phyloP scores from a whole-genome alignment of 2,888 invertebrate genomes.

The Petrophora chlorosata region DNA sequence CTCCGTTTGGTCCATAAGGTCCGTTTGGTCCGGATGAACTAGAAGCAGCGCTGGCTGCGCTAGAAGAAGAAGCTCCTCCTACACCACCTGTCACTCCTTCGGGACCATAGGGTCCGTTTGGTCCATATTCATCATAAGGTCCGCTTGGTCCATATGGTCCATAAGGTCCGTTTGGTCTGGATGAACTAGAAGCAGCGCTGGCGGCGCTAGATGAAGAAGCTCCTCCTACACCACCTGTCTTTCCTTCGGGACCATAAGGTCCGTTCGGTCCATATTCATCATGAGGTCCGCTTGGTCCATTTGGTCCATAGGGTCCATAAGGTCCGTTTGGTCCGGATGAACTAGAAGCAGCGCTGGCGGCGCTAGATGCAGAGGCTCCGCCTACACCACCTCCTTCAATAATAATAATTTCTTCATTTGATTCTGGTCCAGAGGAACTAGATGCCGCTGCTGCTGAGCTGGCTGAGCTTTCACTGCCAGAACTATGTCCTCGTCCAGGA shows the following conservation, averaged over 20 bases:
- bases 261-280: background rate
- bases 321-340: background rate
- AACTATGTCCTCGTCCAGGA: background rate
- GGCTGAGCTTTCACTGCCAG: background rate
- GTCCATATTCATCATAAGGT: no score
- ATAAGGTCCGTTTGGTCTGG: no score
- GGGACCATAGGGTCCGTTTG: no score
- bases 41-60: background rate
- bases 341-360: background rate
- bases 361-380: background rate
- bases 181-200: background rate
- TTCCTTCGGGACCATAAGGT: background rate
- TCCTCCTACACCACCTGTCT: background rate
- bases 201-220: no score
- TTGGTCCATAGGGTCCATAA: conserved; percentile 7
- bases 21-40: background rate
- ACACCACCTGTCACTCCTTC: conserved; percentile 1
- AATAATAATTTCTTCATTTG: no score
- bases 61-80: background rate
- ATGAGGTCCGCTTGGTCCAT: background rate
- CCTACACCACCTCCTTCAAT: background rate
- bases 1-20: no score
- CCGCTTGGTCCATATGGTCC: no score
- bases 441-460: conserved; percentile 27
- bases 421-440: no score